Base-by-base conservation (phyloP, 1,140 invertebrate genomes). In the Zeugodacus cucurbitae region DNA sequence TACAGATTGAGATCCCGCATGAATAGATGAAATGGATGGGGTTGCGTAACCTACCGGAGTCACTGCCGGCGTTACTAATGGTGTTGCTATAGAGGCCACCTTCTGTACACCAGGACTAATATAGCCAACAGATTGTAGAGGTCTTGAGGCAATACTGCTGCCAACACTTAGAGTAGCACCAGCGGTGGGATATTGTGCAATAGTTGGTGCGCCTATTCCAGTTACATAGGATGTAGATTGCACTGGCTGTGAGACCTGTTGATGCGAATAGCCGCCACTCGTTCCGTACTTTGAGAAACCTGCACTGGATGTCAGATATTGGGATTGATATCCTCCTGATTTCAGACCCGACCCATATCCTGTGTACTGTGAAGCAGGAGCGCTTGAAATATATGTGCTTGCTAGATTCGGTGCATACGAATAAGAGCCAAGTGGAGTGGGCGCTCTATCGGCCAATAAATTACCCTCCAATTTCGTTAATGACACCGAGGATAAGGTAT, bases 381-480 rank as follows among this genome's bases (percentile, higher is more conserved):
- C 32, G 57, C 62, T 89, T 8, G 91, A 90, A 74, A 92, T 87
- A 87, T 92, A 91, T 29, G 89, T 88, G 34, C 91, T 91, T 29
- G 91, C 88, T 3, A 92, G 57, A 1, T 89, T 82, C 1, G 91
- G 91, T 7, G 91, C 91, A 86, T 92, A 92, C 78, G 88, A 89
- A 87, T 74, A 89, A 86, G 10, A 59, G 6, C 85, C 34, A 20
- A 86, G 54, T 17, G 88, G 41, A 29, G 54, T 59, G 4, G 82
- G 14, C 20, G 86, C 20, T 78, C 86, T 70, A n/a, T 87, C 86
- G 8, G 48, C 34, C 11, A 87, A 86, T 10, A 89, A 85, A 26
- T 89, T 57, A 14, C 44, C 78, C 7, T 62, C 59, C 48, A 88
- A 89, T 8, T 78, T 88, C 6, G 44, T 57, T 17, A 88, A 26